Conservation (phyloP, 2,113 vertebrate genomes). For the Sceloporus tristichus region DNA sequence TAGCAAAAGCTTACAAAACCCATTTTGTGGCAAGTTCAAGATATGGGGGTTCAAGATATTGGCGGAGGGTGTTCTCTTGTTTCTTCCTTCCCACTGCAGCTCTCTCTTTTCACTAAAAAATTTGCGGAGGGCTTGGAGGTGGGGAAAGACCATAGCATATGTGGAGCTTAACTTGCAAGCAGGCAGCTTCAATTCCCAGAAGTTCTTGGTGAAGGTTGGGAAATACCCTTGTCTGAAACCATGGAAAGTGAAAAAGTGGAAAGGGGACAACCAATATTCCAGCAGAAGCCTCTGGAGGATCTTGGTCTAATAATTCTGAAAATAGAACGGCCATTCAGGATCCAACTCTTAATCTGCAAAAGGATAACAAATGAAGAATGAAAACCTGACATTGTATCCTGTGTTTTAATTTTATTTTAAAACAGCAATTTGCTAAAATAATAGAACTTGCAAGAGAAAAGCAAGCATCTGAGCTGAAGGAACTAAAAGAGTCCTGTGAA, state of each 20-base stretch:
- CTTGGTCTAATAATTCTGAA: background rate
- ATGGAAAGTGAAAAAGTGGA: background rate
- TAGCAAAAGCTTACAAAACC: background rate
- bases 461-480: conserved; percentile 86
- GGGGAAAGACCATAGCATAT: too few relatives aligned
- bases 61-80: background rate
- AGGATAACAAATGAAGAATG: background rate
- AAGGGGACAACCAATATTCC: too few relatives aligned
- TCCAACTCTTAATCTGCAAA: background rate
- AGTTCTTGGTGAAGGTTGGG: too few relatives aligned
- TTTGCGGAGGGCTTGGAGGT: background rate
- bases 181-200: too few relatives aligned
- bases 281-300: background rate
- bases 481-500: conserved; percentile 79
- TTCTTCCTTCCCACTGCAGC: background rate
- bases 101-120: background rate
- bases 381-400: background rate
- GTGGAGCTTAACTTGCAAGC: too few relatives aligned
- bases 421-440: conserved; percentile 89
- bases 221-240: too few relatives aligned
- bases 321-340: background rate
- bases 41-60: background rate
- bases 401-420: conserved; percentile 38
- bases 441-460: conserved; percentile 89
- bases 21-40: background rate